phyloP scores from a whole-genome alignment of 2,797 vertebrate species.

The Limosa lapponica region DNA sequence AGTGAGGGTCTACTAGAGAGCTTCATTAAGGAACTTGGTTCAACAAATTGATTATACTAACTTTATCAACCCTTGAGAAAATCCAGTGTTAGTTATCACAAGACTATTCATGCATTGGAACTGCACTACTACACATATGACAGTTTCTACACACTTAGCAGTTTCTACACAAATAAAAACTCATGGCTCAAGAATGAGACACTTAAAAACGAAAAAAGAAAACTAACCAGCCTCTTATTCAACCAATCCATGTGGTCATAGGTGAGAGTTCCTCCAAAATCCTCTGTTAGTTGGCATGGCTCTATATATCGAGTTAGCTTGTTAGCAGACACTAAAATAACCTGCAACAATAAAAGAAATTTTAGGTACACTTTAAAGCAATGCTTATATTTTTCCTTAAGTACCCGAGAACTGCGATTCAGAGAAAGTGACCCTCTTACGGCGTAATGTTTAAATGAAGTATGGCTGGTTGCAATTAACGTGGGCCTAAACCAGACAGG shows the following conservation, averaged over 20 bases:
- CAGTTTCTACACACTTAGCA: neutral
- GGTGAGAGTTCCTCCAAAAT: conserved; percentile 94
- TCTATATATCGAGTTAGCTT: conserved; percentile 98
- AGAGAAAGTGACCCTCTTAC: neutral
- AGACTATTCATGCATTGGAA: neutral
- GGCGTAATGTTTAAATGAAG: neutral
- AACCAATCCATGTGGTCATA: conserved; percentile 99
- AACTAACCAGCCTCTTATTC: conserved; percentile 94
- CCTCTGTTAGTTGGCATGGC: conserved; percentile 95
- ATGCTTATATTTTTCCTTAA: neutral
- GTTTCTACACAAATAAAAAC: neutral
- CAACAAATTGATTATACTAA: neutral
- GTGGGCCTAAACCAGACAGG: neutral
- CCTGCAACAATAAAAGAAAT: conserved; percentile 77
- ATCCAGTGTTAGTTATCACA: neutral
- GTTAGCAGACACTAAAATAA: conserved; percentile 98
- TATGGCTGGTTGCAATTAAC: neutral
- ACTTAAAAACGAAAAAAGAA: neutral
- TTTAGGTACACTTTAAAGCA: neutral
- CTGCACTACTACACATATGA: neutral
- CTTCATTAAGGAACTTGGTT: neutral
- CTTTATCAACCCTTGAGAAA: neutral
- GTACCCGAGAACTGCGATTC: neutral
- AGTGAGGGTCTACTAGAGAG: neutral
- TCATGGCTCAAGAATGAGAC: neutral